A percentile compares a stretch with the other conserved stretches of the same genome.
Evolutionary conservation across 2,113 vertebrate genomes (phyloP).

Genomic region (Chunga burmeisteri): DNA sequence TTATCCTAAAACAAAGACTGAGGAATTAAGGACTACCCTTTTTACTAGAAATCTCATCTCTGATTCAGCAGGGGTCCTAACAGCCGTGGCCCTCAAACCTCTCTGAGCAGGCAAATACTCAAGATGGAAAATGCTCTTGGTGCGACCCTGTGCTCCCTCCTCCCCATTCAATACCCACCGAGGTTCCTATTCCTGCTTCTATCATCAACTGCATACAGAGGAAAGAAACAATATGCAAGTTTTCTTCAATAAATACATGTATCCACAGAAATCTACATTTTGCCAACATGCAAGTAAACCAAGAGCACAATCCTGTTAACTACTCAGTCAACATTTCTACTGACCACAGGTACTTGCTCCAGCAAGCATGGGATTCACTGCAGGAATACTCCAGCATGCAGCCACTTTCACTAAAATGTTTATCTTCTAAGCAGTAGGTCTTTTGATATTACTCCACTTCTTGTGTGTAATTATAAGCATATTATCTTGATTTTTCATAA

Average conservation of each 20-base stretch:
- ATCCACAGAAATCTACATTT: not conserved
- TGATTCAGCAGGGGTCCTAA: not conserved
- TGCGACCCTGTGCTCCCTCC: not conserved
- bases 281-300: not conserved
- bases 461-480: not conserved
- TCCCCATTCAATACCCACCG: not conserved
- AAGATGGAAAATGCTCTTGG: not conserved
- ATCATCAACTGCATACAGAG: not conserved
- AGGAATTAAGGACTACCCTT: not conserved
- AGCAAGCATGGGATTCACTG: not conserved
- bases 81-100: not conserved
- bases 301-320: not conserved
- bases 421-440: not conserved
- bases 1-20: not conserved
- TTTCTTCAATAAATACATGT: not conserved
- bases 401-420: not conserved
- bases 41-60: not conserved
- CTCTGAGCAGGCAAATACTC: not conserved
- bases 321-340: not conserved
- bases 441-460: not conserved
- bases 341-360: not conserved
- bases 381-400: not conserved
- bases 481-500: constrained; percentile 6
- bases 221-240: not conserved
- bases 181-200: not conserved